Conservation (phyloP, 1,140 invertebrate genomes). For the Pristionchus pacificus region DNA sequence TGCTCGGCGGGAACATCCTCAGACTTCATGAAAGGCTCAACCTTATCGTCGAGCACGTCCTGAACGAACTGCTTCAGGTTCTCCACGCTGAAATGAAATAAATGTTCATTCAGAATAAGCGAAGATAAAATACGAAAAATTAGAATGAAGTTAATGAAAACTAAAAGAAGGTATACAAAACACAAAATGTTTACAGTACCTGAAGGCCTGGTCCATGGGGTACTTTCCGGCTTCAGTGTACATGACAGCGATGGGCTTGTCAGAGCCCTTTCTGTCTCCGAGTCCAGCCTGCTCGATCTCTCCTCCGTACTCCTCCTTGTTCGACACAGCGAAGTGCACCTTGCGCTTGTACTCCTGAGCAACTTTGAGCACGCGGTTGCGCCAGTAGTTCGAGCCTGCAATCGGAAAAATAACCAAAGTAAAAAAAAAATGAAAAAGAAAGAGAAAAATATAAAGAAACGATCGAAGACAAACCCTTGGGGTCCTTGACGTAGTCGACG, state of each 20-base stretch:
- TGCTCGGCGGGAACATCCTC: conserved; percentile 84
- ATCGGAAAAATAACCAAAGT: conserved; percentile 26
- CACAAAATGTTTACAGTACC: too few species aligned
- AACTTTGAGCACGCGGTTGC: conserved; percentile 90
- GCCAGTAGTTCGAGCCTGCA: conserved; percentile 94
- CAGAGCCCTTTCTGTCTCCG: conserved; percentile 72
- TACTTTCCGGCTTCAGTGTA: conserved; percentile 80
- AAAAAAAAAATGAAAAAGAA: neutral
- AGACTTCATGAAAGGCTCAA: conserved; percentile 91
- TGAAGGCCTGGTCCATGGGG: conserved; percentile 82
- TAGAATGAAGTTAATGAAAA: neutral
- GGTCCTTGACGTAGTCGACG: conserved; percentile 93
- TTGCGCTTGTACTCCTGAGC: conserved; percentile 77
- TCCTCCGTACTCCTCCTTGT: conserved; percentile 81
- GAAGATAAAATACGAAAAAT: neutral
- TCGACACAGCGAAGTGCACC: conserved; percentile 81
- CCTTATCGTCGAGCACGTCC: conserved; percentile 74
- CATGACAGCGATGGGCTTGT: conserved; percentile 82
- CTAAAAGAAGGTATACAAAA: neutral
- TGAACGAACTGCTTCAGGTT: conserved; percentile 81
- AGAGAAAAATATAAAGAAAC: neutral
- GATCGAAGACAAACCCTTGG: conserved; percentile 67
- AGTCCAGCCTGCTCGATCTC: conserved; percentile 85
- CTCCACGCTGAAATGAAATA: conserved; percentile 69
- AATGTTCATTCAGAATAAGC: neutral